Percentiles rank a stretch among this genome's conserved stretches.
Conservation (phyloP, 1,140 invertebrate species). For the Dendrolimus kikuchii region DNA sequence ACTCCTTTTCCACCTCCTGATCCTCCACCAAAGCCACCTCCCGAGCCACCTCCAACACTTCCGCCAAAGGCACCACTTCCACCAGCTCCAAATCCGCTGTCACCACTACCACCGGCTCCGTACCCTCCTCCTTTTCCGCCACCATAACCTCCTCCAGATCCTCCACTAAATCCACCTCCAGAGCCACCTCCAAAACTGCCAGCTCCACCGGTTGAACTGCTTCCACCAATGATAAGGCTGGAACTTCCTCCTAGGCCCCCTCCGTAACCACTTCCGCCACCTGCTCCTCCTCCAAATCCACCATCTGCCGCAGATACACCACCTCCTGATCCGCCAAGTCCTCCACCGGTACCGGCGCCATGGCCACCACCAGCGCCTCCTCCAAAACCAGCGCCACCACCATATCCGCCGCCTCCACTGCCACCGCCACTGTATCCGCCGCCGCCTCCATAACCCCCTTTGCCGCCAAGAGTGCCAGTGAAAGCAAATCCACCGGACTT, state of each 20-base stretch:
- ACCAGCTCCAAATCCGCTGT: conserved; percentile 11
- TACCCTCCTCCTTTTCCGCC: conserved; percentile 10
- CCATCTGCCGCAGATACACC: conserved; percentile 9
- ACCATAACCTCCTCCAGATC: conserved; percentile 12
- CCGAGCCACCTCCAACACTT: conserved; percentile 16
- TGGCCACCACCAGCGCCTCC: conserved; percentile 13
- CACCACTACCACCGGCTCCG: conserved; percentile 5
- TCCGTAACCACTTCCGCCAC: conserved; percentile 28
- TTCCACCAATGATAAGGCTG: neutral
- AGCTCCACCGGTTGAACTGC: conserved; percentile 10
- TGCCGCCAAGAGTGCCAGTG: conserved; percentile 27
- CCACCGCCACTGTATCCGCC: conserved; percentile 25
- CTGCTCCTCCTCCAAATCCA: conserved; percentile 36
- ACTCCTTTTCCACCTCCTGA: conserved; percentile 10
- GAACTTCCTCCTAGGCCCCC: conserved; percentile 16
- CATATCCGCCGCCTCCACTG: conserved; percentile 17
- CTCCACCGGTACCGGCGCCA: too few relatives aligned
- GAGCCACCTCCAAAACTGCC: conserved; percentile 14
- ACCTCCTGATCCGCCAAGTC: too few relatives aligned
- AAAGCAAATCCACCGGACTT: conserved; percentile 48
- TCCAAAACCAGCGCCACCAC: conserved; percentile 16
- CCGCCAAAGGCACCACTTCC: conserved; percentile 26
- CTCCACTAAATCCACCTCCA: conserved; percentile 6
- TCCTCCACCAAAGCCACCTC: conserved; percentile 19
- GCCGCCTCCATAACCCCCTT: conserved; percentile 28